Evolutionary conservation across 2,888 invertebrate species (phyloP), one percentile per base, ranked within the genome.

Genomic region (Pheosia tremula): DNA sequence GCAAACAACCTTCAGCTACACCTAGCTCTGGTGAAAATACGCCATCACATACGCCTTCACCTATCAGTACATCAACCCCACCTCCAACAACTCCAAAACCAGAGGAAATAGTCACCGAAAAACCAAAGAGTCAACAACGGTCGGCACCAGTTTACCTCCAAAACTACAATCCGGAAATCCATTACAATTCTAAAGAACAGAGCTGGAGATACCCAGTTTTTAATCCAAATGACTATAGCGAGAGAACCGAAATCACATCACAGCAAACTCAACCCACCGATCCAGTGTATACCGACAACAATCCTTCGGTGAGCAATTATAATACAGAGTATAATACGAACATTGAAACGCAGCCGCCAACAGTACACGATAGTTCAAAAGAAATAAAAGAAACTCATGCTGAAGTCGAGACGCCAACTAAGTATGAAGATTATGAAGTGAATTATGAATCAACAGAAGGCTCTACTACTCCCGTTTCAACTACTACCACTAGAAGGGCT

Each of bases 131-230:
- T 61, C 75, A 82, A 59, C 84, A 84, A 62, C 82, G 84, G 47
- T 80, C 87, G 10, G 80, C 89, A 3, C 88, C 87, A 11, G 85
- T 78, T 67, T 90, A 91, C 68, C 69, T 83, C 47, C 90, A 90
- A 75, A 89, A 82, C 63, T 91, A 91, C 65, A 83, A 82, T 10
- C 92, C 91, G 13, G 93, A 93, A 84, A 88, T 91, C 64, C 90
- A 92, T 61, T 88, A 90, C 57, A 85, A 89, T 71, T 82, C 88
- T 38, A 89, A 88, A 74, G 77, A 81, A 39, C 83, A 80, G 55
- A 85, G 83, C 63, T 72, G 85, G 52, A 87, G 86, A 79, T 87
- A 85, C 63, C 84, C 88, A 2, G 72, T 72, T 36, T 88, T 85
- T 59, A 86, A 86, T 61, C 76, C 80, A 4, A 87, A 86, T 59